A percentile compares a stretch with the other conserved stretches of the same genome.
Conservation (phyloP, 2,113 vertebrate genomes). For the Aplodontia rufa region DNA sequence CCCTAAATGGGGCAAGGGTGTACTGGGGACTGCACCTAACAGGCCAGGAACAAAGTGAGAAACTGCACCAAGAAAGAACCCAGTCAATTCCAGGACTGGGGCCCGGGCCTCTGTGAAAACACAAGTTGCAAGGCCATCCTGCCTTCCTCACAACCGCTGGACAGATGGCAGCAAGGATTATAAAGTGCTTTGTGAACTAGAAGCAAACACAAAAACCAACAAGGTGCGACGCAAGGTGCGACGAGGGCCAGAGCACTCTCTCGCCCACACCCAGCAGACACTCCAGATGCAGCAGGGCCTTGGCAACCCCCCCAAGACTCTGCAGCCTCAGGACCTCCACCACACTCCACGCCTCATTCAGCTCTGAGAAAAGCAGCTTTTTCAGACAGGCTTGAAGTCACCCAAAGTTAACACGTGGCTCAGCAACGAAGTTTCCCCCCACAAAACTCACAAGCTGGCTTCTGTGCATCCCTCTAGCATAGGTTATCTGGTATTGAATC, state of each 20-base stretch:
- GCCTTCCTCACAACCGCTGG: neutral
- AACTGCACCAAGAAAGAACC: neutral
- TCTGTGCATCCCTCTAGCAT: neutral
- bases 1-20: neutral
- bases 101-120: too few relatives aligned
- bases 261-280: neutral
- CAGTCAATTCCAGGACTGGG: neutral
- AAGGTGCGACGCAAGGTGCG: too few relatives aligned
- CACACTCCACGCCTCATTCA: rapidly evolving
- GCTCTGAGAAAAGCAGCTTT: neutral
- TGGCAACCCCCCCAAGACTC: neutral
- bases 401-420: neutral
- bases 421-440: rapidly evolving
- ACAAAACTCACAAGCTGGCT: rapidly evolving
- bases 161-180: neutral
- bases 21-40: rapidly evolving
- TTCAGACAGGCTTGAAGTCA: neutral
- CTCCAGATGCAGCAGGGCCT: neutral
- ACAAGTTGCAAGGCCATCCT: neutral
- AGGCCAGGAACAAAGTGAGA: rapidly evolving
- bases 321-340: rapidly evolving
- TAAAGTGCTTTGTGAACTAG: neutral
- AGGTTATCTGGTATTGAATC: neutral
- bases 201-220: neutral
- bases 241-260: neutral